These are phyloP conservation scores for Papio anubis DNA, from an alignment of 2,113 vertebrate genomes.

Conservation along the genomic window DNA sequence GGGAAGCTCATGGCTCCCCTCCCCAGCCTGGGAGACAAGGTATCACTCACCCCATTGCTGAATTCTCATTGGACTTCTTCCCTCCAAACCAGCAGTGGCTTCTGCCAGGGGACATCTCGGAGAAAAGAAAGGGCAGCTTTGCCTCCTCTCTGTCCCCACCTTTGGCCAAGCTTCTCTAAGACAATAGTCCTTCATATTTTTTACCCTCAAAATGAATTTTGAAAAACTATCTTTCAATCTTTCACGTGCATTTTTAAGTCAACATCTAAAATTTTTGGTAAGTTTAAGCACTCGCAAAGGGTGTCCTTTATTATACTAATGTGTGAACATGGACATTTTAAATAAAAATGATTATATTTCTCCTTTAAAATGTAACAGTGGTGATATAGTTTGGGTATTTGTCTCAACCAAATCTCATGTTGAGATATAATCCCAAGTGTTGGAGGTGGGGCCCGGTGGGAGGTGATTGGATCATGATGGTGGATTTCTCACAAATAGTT, in stretches of 20 bases:
- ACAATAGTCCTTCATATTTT: not conserved
- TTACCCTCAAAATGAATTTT: not conserved
- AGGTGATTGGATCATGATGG: no score
- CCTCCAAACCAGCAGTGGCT: rapidly evolving
- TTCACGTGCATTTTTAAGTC: not conserved
- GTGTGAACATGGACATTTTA: not conserved
- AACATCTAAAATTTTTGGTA: not conserved
- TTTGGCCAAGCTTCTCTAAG: not conserved
- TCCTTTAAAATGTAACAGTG: not conserved
- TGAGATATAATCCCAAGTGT: no score
- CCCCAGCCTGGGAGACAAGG: not conserved
- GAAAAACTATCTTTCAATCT: not conserved
- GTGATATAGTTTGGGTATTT: no score
- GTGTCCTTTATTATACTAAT: not conserved
- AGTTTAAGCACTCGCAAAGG: not conserved
- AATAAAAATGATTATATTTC: not conserved
- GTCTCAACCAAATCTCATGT: no score
- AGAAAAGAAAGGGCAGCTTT: not conserved
- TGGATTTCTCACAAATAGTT: no score
- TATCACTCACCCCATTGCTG: not conserved
- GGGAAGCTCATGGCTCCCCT: not conserved
- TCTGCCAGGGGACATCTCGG: not conserved
- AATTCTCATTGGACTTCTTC: not conserved
- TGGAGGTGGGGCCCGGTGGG: no score
- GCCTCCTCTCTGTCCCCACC: not conserved